Conservation (phyloP, 2,888 invertebrate species). For the Eupithecia abbreviata region DNA sequence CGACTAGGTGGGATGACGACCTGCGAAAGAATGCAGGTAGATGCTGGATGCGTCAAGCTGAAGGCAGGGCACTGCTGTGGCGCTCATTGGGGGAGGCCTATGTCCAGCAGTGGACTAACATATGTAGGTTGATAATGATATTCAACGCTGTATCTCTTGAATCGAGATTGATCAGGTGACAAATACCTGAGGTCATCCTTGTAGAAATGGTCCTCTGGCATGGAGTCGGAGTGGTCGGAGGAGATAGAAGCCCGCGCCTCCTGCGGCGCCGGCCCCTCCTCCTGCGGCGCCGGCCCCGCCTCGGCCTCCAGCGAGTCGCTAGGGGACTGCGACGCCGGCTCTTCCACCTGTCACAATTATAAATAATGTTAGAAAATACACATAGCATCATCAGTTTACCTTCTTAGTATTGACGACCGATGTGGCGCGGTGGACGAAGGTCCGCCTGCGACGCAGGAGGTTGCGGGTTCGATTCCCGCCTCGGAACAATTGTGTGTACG, state of each 20-base stretch:
- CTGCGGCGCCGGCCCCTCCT: not conserved
- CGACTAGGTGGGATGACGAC: too few species aligned
- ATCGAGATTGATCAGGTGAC: not conserved
- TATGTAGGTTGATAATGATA: too few species aligned
- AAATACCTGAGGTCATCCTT: constrained; percentile 72
- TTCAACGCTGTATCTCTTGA: not conserved
- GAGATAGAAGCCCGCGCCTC: not conserved
- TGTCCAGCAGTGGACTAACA: too few species aligned
- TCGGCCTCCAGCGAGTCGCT: not conserved
- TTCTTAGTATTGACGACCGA: too few species aligned
- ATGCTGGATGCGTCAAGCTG: too few species aligned
- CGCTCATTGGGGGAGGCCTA: too few species aligned
- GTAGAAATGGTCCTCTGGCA: constrained; percentile 61
- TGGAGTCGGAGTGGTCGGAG: not conserved
- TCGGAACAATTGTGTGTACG: too few species aligned
- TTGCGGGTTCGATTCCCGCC: too few species aligned
- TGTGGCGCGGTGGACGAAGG: too few species aligned
- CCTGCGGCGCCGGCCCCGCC: not conserved
- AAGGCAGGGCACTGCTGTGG: too few species aligned
- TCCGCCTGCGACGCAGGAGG: too few species aligned
- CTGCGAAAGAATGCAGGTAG: too few species aligned
- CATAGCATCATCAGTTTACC: not conserved
- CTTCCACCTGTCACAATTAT: not conserved
- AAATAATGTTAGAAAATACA: not conserved
- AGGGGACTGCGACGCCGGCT: not conserved